Evolutionary conservation across 2,113 vertebrate genomes (phyloP).

Genomic region (Gallinago paraguaiae): DNA sequence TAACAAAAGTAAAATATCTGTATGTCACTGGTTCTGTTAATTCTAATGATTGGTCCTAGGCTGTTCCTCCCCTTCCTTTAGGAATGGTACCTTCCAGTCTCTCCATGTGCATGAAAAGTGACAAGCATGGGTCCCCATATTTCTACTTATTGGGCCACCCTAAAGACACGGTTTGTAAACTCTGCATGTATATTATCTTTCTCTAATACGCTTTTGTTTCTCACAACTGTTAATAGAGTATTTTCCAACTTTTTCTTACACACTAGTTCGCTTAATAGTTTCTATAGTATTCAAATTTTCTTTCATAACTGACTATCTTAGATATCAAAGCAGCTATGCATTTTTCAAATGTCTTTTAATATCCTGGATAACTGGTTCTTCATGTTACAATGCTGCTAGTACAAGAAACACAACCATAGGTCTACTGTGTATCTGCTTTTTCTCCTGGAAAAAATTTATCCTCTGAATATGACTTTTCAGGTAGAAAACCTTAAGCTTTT

Average conservation of each 20-base stretch:
- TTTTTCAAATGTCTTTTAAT: background rate
- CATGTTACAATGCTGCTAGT: background rate
- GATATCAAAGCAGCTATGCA: background rate
- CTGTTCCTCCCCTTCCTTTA: conserved; percentile 99
- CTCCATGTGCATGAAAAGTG: conserved; percentile 99
- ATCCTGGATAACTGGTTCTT: background rate
- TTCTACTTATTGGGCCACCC: conserved; percentile 99
- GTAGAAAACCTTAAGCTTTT: background rate
- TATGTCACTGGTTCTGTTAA: conserved; percentile 92
- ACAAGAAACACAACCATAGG: background rate
- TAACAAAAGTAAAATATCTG: conserved; percentile 85
- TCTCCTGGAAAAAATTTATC: background rate
- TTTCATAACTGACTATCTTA: background rate
- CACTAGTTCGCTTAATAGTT: conserved; percentile 47
- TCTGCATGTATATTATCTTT: conserved; percentile 88
- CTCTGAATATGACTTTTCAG: background rate
- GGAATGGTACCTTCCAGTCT: conserved; percentile 99
- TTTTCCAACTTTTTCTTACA: conserved; percentile 51
- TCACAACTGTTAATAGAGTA: conserved; percentile 63
- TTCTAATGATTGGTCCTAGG: conserved; percentile 99
- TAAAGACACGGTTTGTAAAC: conserved; percentile 99
- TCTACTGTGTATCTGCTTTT: background rate
- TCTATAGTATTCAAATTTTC: background rate
- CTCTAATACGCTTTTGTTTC: conserved; percentile 76
- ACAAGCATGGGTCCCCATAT: conserved; percentile 99